These are phyloP conservation scores for Chionoecetes opilio DNA, from an alignment of 1,140 invertebrate genomes.

Conservation along the genomic window DNA sequence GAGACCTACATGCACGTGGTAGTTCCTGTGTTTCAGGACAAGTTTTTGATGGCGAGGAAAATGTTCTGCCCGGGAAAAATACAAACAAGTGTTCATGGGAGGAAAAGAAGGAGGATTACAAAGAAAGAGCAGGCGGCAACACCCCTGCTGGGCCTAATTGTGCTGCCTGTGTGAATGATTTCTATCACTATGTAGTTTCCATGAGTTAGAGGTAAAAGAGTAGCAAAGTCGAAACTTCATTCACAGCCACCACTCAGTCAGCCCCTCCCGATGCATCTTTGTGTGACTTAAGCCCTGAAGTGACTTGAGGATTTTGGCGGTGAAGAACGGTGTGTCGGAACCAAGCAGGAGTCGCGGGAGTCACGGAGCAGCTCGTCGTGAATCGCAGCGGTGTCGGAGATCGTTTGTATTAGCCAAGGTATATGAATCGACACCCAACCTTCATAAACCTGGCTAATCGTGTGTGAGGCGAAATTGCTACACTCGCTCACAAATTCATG, in stretches of 20 bases:
- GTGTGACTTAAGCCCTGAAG: background rate
- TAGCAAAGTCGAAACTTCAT: too few species aligned
- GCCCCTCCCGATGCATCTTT: background rate
- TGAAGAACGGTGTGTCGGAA: background rate
- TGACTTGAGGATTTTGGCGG: too few species aligned
- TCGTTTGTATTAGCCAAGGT: slow-evolving; percentile 7
- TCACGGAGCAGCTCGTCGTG: background rate
- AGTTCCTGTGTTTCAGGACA: too few species aligned
- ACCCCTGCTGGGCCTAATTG: too few species aligned
- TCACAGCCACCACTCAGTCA: too few species aligned
- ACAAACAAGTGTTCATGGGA: background rate
- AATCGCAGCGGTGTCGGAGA: background rate
- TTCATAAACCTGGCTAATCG: slow-evolving; percentile 20
- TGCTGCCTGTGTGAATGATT: too few species aligned
- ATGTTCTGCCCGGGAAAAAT: too few species aligned
- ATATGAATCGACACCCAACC: background rate
- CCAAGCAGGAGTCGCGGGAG: background rate
- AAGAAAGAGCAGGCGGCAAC: background rate
- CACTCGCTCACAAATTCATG: background rate
- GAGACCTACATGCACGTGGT: too few species aligned
- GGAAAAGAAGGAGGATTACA: background rate
- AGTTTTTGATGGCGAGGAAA: too few species aligned
- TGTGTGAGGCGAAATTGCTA: background rate
- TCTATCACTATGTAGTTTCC: too few species aligned
- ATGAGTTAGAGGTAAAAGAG: too few species aligned